Base-by-base conservation (phyloP, 2,888 invertebrate genomes). In the Pedicia rivosa region DNA sequence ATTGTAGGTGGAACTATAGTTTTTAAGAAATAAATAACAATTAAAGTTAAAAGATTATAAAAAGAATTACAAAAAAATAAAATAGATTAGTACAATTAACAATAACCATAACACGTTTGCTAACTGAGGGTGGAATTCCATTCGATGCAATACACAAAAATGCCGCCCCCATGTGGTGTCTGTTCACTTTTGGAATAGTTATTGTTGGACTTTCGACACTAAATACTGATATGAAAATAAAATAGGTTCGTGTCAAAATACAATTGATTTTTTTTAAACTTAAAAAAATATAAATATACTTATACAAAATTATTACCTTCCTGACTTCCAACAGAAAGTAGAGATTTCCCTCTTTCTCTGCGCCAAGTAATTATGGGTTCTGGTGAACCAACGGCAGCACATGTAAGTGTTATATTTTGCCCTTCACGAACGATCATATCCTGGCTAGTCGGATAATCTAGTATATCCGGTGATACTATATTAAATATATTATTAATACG, bases 301-400 rank as follows among this genome's bases (percentile, higher is more conserved):
- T n/a, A n/a, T n/a, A n/a, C n/a, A n/a, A n/a, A 30, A 16, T 38
- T 27, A 27, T 35, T 38, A 38, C 40, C 33, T 31, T 56, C 50
- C 7, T 46, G 46, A 26, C 39, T 43, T 9, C 41, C 45, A 38
- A 44, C 20, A 6, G 47, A 43, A n/a, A 48, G 13, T 2, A 78
- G 67, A 26, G 73, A 64, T 31, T 73, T 70, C 14, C 79, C 79
- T 40, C 78, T 78, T 57, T 88, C 88, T 26, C 84, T 68, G 44
- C 82, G 68, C 92, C 92, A 92, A 38, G 78, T 81, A 44, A 91
- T 84, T 10, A 70, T 74, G 0, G 92, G 91, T 36, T 73, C 65
- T 1, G 91, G 91, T 13, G 82, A 78, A 5, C 91, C 87, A 37
- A 80, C 81, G 1, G 88, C 91, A 10, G 82, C 83, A 55, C 91